phyloP scores from a whole-genome alignment of 2,797 vertebrate species.

The Gastrophryne carolinensis region DNA sequence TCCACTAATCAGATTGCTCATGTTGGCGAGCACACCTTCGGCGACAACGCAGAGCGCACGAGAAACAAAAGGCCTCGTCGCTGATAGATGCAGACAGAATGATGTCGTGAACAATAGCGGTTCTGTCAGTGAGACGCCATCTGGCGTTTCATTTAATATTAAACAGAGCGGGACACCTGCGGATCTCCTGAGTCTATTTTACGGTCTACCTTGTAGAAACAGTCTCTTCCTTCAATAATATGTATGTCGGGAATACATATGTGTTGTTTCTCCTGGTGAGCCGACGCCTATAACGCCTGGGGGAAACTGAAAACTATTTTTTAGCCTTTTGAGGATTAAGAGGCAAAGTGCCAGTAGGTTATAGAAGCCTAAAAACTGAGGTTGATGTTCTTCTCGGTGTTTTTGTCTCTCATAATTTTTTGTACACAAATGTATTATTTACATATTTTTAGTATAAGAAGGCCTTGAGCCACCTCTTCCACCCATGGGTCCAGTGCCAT shows the following conservation, averaged over 20 bases:
- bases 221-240: constrained; percentile 34
- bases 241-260: constrained; percentile 36
- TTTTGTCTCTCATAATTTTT: too few species aligned
- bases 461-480: too few species aligned
- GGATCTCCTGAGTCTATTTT: constrained; percentile 59
- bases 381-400: too few species aligned
- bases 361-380: too few species aligned
- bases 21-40: neutral
- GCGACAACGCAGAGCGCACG: neutral
- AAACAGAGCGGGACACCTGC: constrained; percentile 68
- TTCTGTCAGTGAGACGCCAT: constrained; percentile 72
- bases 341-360: too few species aligned
- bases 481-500: too few species aligned
- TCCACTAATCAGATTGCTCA: constrained; percentile 2
- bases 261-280: constrained; percentile 18
- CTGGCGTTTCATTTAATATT: constrained; percentile 80
- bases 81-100: constrained; percentile 81
- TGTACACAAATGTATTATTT: too few species aligned
- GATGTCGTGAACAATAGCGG: constrained; percentile 70
- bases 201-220: constrained; percentile 11
- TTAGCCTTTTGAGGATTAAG: neutral
- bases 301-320: neutral
- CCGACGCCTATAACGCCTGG: neutral
- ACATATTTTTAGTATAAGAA: too few species aligned
- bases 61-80: constrained; percentile 57